phyloP scores from a whole-genome alignment of 2,113 vertebrate species.

The Clupea harengus region DNA sequence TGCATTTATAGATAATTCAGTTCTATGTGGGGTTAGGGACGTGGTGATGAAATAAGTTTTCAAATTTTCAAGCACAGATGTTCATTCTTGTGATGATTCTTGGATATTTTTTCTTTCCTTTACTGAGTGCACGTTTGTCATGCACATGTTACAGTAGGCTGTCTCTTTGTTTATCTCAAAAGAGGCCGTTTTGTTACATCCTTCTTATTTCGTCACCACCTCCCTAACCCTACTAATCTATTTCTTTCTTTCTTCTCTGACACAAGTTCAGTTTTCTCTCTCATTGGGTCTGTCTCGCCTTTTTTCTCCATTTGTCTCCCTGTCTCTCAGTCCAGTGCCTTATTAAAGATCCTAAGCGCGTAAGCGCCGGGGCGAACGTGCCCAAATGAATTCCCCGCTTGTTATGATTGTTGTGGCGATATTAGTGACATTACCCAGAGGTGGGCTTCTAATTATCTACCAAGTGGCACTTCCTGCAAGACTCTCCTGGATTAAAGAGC shows the following conservation, averaged over 20 bases:
- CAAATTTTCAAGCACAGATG: neutral
- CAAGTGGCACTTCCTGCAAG: conserved; percentile 52
- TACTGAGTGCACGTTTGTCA: neutral
- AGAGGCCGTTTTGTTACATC: neutral
- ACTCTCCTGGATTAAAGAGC: conserved; percentile 47
- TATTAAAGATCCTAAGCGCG: neutral
- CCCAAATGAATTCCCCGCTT: conserved; percentile 45
- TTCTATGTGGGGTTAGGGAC: too few species aligned
- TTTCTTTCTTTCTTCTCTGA: neutral
- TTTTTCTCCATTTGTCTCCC: neutral
- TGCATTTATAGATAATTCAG: neutral
- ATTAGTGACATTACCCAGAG: conserved; percentile 50
- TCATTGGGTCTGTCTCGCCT: neutral
- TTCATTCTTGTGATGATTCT: neutral
- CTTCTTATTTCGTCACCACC: neutral
- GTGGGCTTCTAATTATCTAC: conserved; percentile 51
- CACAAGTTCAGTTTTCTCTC: neutral
- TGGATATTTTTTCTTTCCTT: neutral
- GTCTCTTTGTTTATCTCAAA: neutral
- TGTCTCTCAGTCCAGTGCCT: neutral
- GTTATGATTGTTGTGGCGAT: conserved; percentile 41
- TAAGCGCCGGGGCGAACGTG: conserved; percentile 35
- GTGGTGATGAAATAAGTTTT: too few species aligned
- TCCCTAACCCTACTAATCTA: neutral
- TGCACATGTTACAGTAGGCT: neutral